Evolutionary conservation across 2,797 vertebrate genomes (phyloP).

Genomic region (Sphenodon punctatus): DNA sequence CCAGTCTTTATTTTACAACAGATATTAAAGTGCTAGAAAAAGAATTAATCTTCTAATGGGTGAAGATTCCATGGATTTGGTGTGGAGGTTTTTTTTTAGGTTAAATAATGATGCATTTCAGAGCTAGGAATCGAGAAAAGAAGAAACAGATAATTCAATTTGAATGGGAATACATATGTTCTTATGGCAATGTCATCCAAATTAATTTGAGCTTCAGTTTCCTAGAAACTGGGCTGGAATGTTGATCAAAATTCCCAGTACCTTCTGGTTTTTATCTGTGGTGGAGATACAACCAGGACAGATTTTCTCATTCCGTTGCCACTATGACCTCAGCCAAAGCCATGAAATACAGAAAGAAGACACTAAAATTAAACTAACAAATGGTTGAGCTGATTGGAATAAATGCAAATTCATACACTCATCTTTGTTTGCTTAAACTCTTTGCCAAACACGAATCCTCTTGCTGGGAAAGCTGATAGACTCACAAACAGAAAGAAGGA

Average conservation of each 20-base stretch:
- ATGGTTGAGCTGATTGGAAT: background rate
- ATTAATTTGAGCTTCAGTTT: background rate
- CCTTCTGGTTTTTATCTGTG: background rate
- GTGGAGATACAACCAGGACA: background rate
- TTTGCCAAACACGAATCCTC: too few species aligned
- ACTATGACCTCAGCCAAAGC: background rate
- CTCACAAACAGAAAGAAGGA: background rate
- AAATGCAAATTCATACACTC: too few species aligned
- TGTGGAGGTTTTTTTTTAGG: background rate
- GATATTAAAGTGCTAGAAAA: slow-evolving; percentile 27
- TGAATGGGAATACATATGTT: background rate
- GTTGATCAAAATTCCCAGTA: background rate
- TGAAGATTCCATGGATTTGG: background rate
- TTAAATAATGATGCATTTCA: background rate
- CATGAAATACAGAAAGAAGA: background rate
- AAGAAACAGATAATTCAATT: background rate
- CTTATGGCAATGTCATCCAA: background rate
- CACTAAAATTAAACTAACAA: background rate
- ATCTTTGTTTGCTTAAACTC: too few species aligned
- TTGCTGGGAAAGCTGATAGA: too few species aligned
- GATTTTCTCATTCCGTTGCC: background rate
- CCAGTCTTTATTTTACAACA: background rate
- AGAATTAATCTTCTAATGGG: background rate
- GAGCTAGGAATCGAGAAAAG: background rate
- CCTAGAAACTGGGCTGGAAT: background rate